These are phyloP conservation scores for Choreutis nemorana DNA, from an alignment of 2,888 invertebrate genomes.

Conservation along the genomic window DNA sequence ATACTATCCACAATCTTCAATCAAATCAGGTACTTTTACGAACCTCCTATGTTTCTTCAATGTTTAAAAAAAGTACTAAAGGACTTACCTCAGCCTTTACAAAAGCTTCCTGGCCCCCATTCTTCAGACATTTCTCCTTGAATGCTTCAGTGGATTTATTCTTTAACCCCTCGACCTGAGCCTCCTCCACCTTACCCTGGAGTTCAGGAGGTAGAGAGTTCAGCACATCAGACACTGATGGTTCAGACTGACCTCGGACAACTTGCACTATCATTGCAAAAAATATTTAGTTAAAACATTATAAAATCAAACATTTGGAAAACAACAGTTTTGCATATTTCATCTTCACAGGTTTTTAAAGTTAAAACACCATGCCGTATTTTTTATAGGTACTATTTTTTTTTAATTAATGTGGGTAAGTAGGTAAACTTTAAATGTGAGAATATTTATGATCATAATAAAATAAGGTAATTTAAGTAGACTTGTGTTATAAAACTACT, in stretches of 20 bases:
- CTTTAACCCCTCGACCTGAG: constrained; percentile 25
- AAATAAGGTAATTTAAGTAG: background rate
- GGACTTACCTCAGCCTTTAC: constrained; percentile 56
- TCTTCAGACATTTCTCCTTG: constrained; percentile 72
- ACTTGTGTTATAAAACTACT: background rate
- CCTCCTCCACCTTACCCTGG: constrained; percentile 26
- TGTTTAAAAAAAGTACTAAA: no score
- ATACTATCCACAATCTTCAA: no score
- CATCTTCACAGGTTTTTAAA: no score
- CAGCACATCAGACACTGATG: constrained; percentile 14
- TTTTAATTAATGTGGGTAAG: background rate
- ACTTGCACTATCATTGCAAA: no score
- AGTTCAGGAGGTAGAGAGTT: constrained; percentile 29
- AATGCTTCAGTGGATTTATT: constrained; percentile 58
- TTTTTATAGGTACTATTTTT: background rate
- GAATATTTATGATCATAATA: background rate
- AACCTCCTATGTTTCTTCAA: no score
- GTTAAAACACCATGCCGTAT: no score
- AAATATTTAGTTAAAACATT: no score
- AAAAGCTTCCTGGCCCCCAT: constrained; percentile 67
- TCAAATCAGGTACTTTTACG: no score
- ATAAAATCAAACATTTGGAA: no score
- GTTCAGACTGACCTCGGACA: constrained; percentile 16
- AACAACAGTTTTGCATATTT: no score
- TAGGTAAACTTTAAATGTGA: background rate